Conservation (phyloP, 1,140 invertebrate species). For the Tetraneura akinire region DNA sequence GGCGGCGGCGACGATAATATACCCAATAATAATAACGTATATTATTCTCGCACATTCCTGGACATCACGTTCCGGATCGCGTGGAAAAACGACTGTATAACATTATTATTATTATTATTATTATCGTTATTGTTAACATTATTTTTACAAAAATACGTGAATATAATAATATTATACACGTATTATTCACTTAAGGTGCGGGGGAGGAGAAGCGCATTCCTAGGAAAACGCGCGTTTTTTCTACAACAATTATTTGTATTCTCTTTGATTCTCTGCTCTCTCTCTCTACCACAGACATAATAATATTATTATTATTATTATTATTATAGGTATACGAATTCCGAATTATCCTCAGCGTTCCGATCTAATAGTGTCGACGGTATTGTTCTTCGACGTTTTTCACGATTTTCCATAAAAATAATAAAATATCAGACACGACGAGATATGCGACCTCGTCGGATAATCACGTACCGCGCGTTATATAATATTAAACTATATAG, state of each 20-base stretch:
- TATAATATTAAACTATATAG: no score
- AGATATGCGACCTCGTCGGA: neutral
- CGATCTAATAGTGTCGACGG: conserved; percentile 33
- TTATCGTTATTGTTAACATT: conserved; percentile 11
- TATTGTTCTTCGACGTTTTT: conserved; percentile 14
- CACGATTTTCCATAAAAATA: neutral
- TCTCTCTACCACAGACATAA: no score
- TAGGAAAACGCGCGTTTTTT: conserved; percentile 45
- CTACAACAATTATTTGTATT: no score
- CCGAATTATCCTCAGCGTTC: conserved; percentile 48
- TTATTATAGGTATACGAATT: no score
- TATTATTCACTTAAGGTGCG: neutral
- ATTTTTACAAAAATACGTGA: neutral
- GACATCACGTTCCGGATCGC: conserved; percentile 48
- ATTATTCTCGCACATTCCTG: conserved; percentile 35
- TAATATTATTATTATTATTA: no score
- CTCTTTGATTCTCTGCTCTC: no score
- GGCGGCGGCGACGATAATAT: no score
- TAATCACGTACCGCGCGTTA: neutral
- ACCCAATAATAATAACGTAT: neutral
- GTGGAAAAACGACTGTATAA: conserved; percentile 38
- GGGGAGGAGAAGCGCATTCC: conserved; percentile 37
- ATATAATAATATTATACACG: no score
- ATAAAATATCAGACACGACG: no score
- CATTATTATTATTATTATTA: conserved; percentile 21